Evolutionary conservation across 37 sponge, comb jelly and placozoan genomes (phyloP), one percentile per base, ranked within the genome.

Genomic region (Amphimedon queenslandica): DNA sequence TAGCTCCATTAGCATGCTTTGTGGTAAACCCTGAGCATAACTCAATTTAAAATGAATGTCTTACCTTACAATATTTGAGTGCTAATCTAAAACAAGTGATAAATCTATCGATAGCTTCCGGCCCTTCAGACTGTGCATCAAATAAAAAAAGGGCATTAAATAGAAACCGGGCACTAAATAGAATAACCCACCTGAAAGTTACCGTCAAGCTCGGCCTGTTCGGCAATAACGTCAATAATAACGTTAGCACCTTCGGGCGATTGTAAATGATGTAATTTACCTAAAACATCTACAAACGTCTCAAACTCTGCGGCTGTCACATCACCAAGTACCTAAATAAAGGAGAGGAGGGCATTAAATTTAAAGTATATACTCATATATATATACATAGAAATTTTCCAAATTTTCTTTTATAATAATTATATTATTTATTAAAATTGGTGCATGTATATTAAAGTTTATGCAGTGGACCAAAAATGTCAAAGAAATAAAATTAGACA

Each of bases 281-380:
- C 23, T 34, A 84, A 16, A 43, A 89, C 47, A 1, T 76, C 85
- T 63, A 80, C 58, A 30, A 89, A 43, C 8, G 23, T 57, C 71
- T 84, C 77, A 84, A 83, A 80, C 60, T 80, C 85, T 16, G 75
- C 81, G 2, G 76, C 84, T 38, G 84, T 75, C 35, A 79, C 84
- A 58, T 80, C 83, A 6, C 24, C 35, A 53, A 87, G 31, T 24
- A 79, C 82, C 88, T 87, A 40, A 35, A 53, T 6, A 29, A 27
- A 27, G 63, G 23, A 8, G 21, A 0, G 29, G 40, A 58, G 8
- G 55, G 29, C n/a, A 34, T 35, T 57, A 16, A 21, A n/a, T n/a
- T n/a, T n/a, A n/a, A n/a, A n/a, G n/a, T n/a, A n/a, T n/a, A n/a
- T n/a, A n/a, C n/a, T n/a, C n/a, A n/a, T n/a, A n/a, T n/a, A n/a